Conservation (phyloP, 2,888 invertebrate genomes). For the Brachyptera risi region DNA sequence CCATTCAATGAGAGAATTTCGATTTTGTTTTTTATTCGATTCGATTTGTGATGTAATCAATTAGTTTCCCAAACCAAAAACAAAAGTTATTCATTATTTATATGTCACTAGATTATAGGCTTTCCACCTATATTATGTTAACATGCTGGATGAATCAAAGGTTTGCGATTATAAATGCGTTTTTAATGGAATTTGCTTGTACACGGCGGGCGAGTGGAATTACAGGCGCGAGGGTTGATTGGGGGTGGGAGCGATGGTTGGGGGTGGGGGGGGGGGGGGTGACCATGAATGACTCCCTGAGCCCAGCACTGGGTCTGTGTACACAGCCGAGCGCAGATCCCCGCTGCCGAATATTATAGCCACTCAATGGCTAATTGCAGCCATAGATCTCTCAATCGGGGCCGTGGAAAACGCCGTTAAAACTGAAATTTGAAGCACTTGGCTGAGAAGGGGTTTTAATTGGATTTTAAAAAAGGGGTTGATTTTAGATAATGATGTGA, state of each 20-base stretch:
- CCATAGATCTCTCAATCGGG: too few relatives aligned
- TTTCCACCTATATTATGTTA: not conserved
- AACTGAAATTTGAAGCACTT: too few relatives aligned
- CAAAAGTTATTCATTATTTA: not conserved
- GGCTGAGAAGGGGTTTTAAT: too few relatives aligned
- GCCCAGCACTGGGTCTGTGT: too few relatives aligned
- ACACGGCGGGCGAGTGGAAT: constrained; percentile 30
- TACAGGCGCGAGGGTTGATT: constrained; percentile 33
- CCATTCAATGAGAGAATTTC: too few relatives aligned
- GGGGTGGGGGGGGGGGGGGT: constrained; percentile 25
- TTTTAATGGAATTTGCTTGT: constrained; percentile 34
- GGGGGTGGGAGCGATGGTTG: constrained; percentile 32
- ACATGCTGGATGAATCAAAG: not conserved
- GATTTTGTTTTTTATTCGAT: too few relatives aligned
- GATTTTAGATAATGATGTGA: too few relatives aligned
- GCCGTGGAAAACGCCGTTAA: too few relatives aligned
- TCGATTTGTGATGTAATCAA: not conserved
- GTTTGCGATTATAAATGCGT: constrained; percentile 26
- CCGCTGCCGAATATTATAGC: constrained; percentile 5
- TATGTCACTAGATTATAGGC: not conserved
- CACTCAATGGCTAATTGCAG: not conserved
- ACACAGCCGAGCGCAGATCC: too few relatives aligned
- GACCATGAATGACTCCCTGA: constrained; percentile 30
- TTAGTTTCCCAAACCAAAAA: not conserved
- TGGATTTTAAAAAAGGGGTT: too few relatives aligned